Base-by-base conservation (phyloP, 1,140 invertebrate species). In the Idris sp. region DNA sequence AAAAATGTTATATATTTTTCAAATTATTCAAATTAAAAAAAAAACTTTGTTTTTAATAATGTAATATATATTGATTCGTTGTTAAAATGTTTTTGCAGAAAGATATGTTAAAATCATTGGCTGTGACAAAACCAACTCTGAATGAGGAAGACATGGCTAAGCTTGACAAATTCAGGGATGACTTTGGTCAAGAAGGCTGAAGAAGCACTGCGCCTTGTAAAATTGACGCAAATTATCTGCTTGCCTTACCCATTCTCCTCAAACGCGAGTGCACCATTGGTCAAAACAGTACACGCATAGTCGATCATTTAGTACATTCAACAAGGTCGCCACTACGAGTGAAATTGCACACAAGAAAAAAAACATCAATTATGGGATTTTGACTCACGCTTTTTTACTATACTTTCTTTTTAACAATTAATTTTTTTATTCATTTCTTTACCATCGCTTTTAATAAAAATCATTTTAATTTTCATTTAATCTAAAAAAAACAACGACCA, bases 141-240 rank as follows among this genome's bases (percentile, higher is more conserved):
- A 99, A 99, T 86, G 94, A 97, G 71, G 93, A 97, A 35, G 98
- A 99, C 86, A 91, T 99, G 89, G 90, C 91, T 16, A 99, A 98
- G 87, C 88, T 99, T 78, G 92, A 95, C 79, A 96, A 98, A 84
- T 99, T 99, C 87, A 98, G 95, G 86, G 92, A 96, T 84, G 98
- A 99, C 89, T 99, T 99, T 89, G 98, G 98, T 15, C 97, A 99
- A 89, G 98, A 99, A 89, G 98, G 97, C 84, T 98, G 93, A 90
- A 58, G 28, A 19, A 25, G 28, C 7, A 9, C 13, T 8, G 11
- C 33, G 38, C 28, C 33, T 61, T 40, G 14, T n/a, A 48, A 56
- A 30, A 54, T 4, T 22, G 65, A 61, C 51, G 73, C 43, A 41
- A 68, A 41, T 59, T 56, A 65, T 75, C 68, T 62, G 79, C 80